Conservation (phyloP, 2,113 vertebrate genomes). For the Archocentrus centrarchus region DNA sequence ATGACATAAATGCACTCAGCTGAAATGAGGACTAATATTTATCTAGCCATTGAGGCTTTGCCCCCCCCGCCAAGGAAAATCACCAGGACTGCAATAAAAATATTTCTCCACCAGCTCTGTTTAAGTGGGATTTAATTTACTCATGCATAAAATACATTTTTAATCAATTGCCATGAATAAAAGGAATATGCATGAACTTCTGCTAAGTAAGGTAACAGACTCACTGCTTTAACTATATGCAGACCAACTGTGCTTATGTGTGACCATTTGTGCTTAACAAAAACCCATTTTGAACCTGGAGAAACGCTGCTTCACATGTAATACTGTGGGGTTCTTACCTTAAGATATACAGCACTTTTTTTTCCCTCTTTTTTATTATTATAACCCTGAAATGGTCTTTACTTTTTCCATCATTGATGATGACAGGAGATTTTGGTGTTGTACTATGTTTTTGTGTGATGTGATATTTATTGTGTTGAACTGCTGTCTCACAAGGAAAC, state of each 20-base stretch:
- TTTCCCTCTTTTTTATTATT: not conserved
- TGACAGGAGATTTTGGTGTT: not conserved
- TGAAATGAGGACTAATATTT: slow-evolving; percentile 15
- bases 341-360: not conserved
- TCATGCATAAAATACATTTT: slow-evolving; percentile 13
- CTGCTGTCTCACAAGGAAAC: not conserved
- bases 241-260: slow-evolving; percentile 5
- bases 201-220: slow-evolving; percentile 6
- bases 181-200: slow-evolving; percentile 10
- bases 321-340: not conserved
- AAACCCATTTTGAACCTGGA: not conserved
- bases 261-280: not conserved
- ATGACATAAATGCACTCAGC: slow-evolving; percentile 10
- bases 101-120: not conserved
- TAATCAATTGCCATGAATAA: slow-evolving; percentile 15
- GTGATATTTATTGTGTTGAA: not conserved
- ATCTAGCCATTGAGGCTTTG: not conserved
- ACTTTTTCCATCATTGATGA: not conserved
- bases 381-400: not conserved
- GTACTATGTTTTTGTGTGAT: not conserved
- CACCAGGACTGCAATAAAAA: not conserved
- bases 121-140: slow-evolving; percentile 6
- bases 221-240: not conserved
- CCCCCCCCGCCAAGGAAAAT: not conserved
- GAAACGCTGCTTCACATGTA: slow-evolving; percentile 1